A percentile compares a stretch with the other conserved stretches of the same genome.
These are phyloP conservation scores for Gymnoscelis rufifasciata DNA, from an alignment of 2,888 invertebrate species.

Conservation along the genomic window DNA sequence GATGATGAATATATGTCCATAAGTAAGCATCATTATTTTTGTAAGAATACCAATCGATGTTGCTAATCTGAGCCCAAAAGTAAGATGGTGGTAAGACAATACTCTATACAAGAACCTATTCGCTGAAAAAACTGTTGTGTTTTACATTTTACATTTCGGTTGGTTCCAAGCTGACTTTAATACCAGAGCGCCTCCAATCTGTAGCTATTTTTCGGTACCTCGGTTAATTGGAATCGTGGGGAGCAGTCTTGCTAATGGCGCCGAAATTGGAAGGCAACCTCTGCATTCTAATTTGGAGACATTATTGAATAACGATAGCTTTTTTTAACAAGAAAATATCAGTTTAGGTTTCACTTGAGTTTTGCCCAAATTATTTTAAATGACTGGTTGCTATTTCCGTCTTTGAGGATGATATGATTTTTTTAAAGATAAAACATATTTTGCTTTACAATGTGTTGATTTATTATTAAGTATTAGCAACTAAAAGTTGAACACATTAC, in stretches of 20 bases:
- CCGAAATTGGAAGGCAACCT: constrained; percentile 44
- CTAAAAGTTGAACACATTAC: neutral
- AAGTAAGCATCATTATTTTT: too few relatives aligned
- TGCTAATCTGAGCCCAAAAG: too few relatives aligned
- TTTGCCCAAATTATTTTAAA: constrained; percentile 23
- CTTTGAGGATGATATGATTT: neutral
- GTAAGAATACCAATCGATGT: too few relatives aligned
- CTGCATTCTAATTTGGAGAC: constrained; percentile 52
- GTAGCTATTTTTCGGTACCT: constrained; percentile 32
- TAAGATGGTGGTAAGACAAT: too few relatives aligned
- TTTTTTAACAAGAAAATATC: constrained; percentile 23
- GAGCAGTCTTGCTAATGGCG: constrained; percentile 43
- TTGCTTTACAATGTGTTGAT: too few relatives aligned
- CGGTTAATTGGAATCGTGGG: constrained; percentile 51
- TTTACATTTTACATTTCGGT: too few relatives aligned
- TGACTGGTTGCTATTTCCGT: neutral
- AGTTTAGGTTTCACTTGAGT: constrained; percentile 18
- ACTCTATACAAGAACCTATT: too few relatives aligned
- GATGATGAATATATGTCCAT: too few relatives aligned
- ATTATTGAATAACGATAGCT: constrained; percentile 35
- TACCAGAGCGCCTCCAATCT: neutral
- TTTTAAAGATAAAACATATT: neutral
- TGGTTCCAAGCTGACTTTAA: neutral
- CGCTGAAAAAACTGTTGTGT: too few relatives aligned
- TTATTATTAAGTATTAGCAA: too few relatives aligned